Evolutionary conservation across 2,797 vertebrate species (phyloP).

Genomic region (Myotis vivesi): DNA sequence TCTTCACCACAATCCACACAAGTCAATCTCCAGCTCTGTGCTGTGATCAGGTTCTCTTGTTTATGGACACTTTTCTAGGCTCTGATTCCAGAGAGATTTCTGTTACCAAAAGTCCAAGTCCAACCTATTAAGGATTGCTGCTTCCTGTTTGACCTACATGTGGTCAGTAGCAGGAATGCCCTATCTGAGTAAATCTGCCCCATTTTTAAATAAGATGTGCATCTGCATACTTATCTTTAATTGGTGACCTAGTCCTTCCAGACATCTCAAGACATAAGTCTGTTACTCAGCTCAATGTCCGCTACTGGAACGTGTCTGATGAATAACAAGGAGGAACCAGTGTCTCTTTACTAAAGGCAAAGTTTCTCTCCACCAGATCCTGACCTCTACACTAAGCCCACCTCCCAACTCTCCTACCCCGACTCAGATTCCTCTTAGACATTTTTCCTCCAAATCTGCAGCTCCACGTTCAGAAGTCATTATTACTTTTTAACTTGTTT

Average conservation of each 20-base stretch:
- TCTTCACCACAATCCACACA: constrained; percentile 53
- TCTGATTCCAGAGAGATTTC: constrained; percentile 5
- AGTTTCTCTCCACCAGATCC: neutral
- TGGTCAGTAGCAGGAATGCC: neutral
- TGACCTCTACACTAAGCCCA: neutral
- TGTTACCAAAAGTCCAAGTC: neutral
- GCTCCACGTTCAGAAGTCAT: neutral
- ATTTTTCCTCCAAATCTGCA: neutral
- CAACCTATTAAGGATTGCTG: neutral
- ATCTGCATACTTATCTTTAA: neutral
- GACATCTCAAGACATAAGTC: neutral
- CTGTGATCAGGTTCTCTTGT: constrained; percentile 4
- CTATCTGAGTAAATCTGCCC: neutral
- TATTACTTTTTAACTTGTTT: neutral
- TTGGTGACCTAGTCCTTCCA: neutral
- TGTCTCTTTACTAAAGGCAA: neutral
- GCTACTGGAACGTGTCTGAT: neutral
- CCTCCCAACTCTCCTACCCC: neutral
- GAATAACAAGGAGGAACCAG: neutral
- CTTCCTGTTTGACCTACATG: neutral
- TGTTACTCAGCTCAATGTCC: neutral
- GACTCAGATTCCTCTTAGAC: neutral
- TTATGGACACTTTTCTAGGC: constrained; percentile 26
- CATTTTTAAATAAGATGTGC: neutral
- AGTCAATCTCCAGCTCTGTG: constrained; percentile 52